phyloP scores from a whole-genome alignment of 2,797 vertebrate genomes.

The Parotocinclus haroldoi region DNA sequence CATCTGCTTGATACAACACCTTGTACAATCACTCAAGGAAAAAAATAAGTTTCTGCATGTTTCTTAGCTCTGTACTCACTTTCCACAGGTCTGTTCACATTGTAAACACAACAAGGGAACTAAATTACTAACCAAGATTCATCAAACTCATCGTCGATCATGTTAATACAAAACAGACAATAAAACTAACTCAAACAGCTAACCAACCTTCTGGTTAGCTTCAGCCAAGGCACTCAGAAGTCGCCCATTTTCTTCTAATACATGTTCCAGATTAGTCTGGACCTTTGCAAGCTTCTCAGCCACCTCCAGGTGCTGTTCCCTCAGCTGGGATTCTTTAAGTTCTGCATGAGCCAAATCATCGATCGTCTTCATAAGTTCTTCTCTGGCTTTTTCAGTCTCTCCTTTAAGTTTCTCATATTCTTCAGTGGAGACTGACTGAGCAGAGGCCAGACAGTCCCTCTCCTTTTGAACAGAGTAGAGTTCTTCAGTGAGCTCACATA shows the following conservation, averaged over 20 bases:
- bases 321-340: slow-evolving; percentile 45
- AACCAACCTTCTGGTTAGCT: slow-evolving; percentile 27
- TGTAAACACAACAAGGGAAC: too few species aligned
- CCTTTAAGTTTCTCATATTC: slow-evolving; percentile 58
- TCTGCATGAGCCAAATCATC: slow-evolving; percentile 35
- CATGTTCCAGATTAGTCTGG: slow-evolving; percentile 24
- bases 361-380: slow-evolving; percentile 45
- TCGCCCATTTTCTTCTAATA: slow-evolving; percentile 15
- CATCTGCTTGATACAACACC: too few species aligned
- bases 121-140: too few species aligned
- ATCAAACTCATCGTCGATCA: too few species aligned
- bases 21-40: too few species aligned
- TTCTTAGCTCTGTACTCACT: too few species aligned
- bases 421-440: slow-evolving; percentile 54
- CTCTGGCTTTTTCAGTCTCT: slow-evolving; percentile 50
- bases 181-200: too few species aligned
- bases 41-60: too few species aligned
- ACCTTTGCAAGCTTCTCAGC: slow-evolving; percentile 47
- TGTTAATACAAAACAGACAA: too few species aligned
- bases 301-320: slow-evolving; percentile 36
- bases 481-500: slow-evolving; percentile 53
- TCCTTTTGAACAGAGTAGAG: slow-evolving; percentile 43
- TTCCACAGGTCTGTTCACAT: too few species aligned
- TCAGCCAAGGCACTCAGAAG: slow-evolving; percentile 23
- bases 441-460: slow-evolving; percentile 51